Evolutionary conservation across 2,888 invertebrate species (phyloP).

Genomic region (Heliconius sara): DNA sequence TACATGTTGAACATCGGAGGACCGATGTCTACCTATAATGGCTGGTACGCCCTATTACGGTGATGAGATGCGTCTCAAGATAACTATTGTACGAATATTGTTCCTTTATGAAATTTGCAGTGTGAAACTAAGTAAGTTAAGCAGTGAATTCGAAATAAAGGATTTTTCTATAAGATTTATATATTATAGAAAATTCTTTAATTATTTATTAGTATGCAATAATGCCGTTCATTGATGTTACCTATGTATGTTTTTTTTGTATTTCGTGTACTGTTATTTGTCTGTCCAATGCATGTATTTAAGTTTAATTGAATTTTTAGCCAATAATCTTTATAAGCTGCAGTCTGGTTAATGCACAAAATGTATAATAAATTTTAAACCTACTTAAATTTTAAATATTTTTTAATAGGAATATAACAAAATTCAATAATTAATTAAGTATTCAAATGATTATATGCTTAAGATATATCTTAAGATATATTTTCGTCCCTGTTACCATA

Average conservation of each 20-base stretch:
- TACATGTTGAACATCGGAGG: constrained; percentile 83
- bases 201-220: too few species aligned
- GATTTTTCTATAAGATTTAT: not conserved
- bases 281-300: not conserved
- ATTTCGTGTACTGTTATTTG: not conserved
- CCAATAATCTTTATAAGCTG: not conserved
- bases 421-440: not conserved
- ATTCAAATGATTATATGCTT: not conserved
- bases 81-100: constrained; percentile 47
- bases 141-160: not conserved
- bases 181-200: not conserved
- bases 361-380: not conserved
- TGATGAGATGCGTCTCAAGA: constrained; percentile 58
- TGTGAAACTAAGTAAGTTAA: not conserved
- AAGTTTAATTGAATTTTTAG: not conserved
- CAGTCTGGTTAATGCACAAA: not conserved
- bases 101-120: constrained; percentile 12
- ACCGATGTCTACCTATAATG: constrained; percentile 78
- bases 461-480: constrained; percentile 43
- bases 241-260: not conserved
- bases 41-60: constrained; percentile 61
- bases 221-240: not conserved
- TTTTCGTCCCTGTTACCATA: constrained; percentile 52
- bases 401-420: not conserved
- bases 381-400: not conserved